Evolutionary conservation across 2,113 vertebrate species (phyloP), one percentile per base, ranked within the genome.

Genomic region (Elaphurus davidianus): DNA sequence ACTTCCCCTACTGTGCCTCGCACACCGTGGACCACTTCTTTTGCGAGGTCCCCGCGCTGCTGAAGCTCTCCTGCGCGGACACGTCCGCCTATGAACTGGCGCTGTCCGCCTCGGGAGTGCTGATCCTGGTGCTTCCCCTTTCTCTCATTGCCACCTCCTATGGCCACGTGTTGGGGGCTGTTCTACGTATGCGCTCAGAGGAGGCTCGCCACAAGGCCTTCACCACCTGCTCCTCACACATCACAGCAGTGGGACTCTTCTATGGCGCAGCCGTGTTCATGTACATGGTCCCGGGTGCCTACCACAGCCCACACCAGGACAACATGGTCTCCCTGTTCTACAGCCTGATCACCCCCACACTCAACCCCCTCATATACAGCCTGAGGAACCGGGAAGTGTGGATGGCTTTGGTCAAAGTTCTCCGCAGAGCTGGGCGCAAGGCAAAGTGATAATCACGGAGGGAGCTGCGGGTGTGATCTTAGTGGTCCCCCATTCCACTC

Each of bases 341-440:
- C 17, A 92, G 82, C n/a, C 86, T 96, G 0, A 12, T 91, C 47
- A 91, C 90, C 3, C 74, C 90, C 6, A 90, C 45, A 4, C 50
- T 97, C n/a, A 92, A 97, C 50, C 96, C 90, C 30, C 40, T 98
- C 36, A 96, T 96, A 40, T 98, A 97, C 40, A 97, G 97, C 33
- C 62, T 98, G 90, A 97, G 96, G 30, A 98, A 96, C 74, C 12
- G 25, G 33, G 95, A 97, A 23, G 93, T 98, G 15, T 3, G 3
- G 14, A 23, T 62, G 33, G 96, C 90, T 33, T 93, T 98, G 52
- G 21, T 96, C 16, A 98, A 95, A 55, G 30, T 91, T 36, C 45
- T 98, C 19, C n/a, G 9, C 19, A 91, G 62, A 74, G 36, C 36
- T 55, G 74, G 30, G 19, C 15, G 15, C 40, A 67, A 23, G 81